These are phyloP conservation scores for Drosophila serrata DNA, from an alignment of 1,140 invertebrate species.

Conservation along the genomic window DNA sequence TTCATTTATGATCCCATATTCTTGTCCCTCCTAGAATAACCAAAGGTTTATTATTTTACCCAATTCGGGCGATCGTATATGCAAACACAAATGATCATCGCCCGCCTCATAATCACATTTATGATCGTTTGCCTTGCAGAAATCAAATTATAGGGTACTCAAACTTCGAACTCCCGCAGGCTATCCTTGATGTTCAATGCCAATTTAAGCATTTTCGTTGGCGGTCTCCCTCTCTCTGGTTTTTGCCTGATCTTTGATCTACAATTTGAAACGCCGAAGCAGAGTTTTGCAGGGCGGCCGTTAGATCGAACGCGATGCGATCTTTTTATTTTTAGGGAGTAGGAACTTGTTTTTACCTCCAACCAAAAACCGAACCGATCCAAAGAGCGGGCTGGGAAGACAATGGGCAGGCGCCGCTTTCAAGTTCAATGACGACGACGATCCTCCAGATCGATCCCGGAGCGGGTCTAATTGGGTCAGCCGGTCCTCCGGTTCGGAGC, in stretches of 20 bases:
- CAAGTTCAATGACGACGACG: slow-evolving; percentile 62
- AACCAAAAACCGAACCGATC: slow-evolving; percentile 11
- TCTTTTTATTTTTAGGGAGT: slow-evolving; percentile 75
- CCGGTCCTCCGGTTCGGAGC: slow-evolving; percentile 57
- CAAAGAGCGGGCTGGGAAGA: slow-evolving; percentile 39
- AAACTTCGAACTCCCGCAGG: slow-evolving; percentile 54
- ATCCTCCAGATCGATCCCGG: slow-evolving; percentile 45
- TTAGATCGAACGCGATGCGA: slow-evolving; percentile 77
- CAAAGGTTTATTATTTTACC: background rate
- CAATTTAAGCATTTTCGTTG: slow-evolving; percentile 74
- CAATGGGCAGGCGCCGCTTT: slow-evolving; percentile 80
- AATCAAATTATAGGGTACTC: slow-evolving; percentile 66
- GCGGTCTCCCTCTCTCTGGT: slow-evolving; percentile 35
- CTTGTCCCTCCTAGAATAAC: background rate
- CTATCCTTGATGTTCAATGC: slow-evolving; percentile 62
- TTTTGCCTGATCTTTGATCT: slow-evolving; percentile 83
- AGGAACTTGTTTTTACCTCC: slow-evolving; percentile 71
- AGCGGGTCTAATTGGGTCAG: slow-evolving; percentile 81
- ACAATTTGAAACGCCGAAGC: slow-evolving; percentile 79
- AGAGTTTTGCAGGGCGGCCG: slow-evolving; percentile 68
- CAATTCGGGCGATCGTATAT: slow-evolving; percentile 9
- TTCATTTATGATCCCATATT: background rate
- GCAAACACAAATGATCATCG: slow-evolving; percentile 13
- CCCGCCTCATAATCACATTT: slow-evolving; percentile 37
- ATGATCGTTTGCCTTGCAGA: slow-evolving; percentile 11